phyloP scores from a whole-genome alignment of 2,797 vertebrate genomes.

The Myotis vivesi region DNA sequence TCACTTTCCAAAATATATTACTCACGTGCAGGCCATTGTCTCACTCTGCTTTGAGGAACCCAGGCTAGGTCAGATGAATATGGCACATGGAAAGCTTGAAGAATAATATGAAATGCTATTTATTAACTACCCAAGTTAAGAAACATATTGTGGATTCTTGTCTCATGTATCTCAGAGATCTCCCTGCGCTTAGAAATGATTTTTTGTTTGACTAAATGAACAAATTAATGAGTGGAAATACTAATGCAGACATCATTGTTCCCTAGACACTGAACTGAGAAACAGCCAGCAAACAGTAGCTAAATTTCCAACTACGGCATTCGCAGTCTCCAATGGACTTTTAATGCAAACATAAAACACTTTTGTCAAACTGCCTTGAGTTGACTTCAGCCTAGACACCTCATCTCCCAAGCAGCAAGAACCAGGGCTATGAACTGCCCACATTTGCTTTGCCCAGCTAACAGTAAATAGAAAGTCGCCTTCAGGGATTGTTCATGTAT shows the following conservation, averaged over 20 bases:
- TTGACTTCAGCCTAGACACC: background rate
- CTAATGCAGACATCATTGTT: background rate
- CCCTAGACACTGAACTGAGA: background rate
- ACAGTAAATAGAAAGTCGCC: background rate
- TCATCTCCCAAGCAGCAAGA: background rate
- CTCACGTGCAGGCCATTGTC: background rate
- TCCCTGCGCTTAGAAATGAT: background rate
- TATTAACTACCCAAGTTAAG: background rate
- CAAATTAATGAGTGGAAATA: background rate
- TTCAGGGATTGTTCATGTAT: background rate
- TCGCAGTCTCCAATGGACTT: background rate
- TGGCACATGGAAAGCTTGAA: background rate
- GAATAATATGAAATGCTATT: background rate
- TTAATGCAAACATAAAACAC: background rate
- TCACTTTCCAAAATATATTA: background rate
- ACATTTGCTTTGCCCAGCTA: background rate
- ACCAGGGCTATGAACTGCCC: background rate
- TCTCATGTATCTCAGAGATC: background rate
- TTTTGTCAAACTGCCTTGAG: background rate
- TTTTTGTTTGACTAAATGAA: conserved; percentile 1
- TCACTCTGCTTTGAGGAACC: background rate
- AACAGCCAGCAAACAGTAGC: background rate
- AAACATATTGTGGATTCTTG: background rate
- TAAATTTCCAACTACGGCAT: background rate
- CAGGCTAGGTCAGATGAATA: background rate